phyloP scores from a whole-genome alignment of 2,797 vertebrate species.

The Karalla daura region DNA sequence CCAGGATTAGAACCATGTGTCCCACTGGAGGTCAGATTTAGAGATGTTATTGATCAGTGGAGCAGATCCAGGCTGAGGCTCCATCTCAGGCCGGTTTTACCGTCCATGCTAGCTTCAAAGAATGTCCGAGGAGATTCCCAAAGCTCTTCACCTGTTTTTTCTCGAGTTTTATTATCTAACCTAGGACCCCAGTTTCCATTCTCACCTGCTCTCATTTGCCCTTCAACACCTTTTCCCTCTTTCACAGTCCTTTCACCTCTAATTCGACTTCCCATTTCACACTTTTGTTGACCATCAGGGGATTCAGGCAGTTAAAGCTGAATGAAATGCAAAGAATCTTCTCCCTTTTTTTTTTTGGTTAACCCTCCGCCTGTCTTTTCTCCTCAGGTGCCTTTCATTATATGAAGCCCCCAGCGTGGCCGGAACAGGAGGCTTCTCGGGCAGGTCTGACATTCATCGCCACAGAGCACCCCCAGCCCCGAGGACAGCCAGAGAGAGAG shows the following conservation, averaged over 20 bases:
- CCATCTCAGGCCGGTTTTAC: slow-evolving; percentile 37
- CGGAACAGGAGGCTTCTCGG: slow-evolving; percentile 83
- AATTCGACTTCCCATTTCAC: slow-evolving; percentile 20
- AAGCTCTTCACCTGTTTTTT: slow-evolving; percentile 43
- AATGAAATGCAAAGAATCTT: slow-evolving; percentile 18
- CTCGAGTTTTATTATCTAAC: slow-evolving; percentile 38
- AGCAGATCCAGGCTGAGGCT: slow-evolving; percentile 71
- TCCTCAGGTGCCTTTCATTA: slow-evolving; percentile 99
- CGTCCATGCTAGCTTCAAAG: slow-evolving; percentile 41
- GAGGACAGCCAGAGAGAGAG: slow-evolving; percentile 31
- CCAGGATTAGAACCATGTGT: slow-evolving; percentile 98
- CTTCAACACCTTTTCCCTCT: slow-evolving; percentile 12
- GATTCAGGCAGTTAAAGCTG: slow-evolving; percentile 8
- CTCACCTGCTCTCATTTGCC: slow-evolving; percentile 45
- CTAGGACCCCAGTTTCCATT: slow-evolving; percentile 24
- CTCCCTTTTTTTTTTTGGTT: no score
- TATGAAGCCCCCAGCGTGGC: slow-evolving; percentile 92
- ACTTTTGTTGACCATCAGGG: slow-evolving; percentile 1
- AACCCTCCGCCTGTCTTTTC: slow-evolving; percentile 75
- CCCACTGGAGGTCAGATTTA: slow-evolving; percentile 94
- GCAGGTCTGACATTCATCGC: slow-evolving; percentile 64
- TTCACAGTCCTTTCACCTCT: slow-evolving; percentile 1
- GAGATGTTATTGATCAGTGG: slow-evolving; percentile 94
- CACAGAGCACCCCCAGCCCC: slow-evolving; percentile 46
- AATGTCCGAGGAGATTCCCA: slow-evolving; percentile 28